These are phyloP conservation scores for Ectobius pallidus DNA, from an alignment of 2,888 invertebrate genomes.

Conservation along the genomic window DNA sequence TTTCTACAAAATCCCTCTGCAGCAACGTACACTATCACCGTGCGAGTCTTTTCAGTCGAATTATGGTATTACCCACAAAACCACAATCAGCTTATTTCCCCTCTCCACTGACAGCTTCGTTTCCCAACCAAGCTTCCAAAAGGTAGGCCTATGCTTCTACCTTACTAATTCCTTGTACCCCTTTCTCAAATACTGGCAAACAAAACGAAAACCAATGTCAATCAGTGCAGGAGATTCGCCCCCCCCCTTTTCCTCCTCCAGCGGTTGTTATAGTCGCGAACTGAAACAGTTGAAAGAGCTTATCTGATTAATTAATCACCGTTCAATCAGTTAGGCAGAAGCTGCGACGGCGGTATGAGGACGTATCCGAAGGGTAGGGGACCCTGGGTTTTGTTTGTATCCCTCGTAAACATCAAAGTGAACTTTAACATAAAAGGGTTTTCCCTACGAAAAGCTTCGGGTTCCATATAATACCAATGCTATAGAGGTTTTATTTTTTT, in stretches of 20 bases:
- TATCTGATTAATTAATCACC: conserved; percentile 46
- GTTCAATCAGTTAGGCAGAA: conserved; percentile 42
- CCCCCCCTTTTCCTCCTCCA: no score
- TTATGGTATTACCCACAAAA: conserved; percentile 29
- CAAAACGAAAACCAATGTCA: conserved; percentile 18
- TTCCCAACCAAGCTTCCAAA: conserved; percentile 6
- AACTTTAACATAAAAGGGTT: conserved; percentile 42
- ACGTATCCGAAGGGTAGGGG: not conserved
- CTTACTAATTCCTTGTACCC: conserved; percentile 30
- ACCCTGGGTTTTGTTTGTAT: conserved; percentile 23
- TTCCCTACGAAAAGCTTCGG: conserved; percentile 25
- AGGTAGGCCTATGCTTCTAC: not conserved
- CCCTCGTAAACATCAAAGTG: conserved; percentile 40
- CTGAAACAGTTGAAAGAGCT: conserved; percentile 42
- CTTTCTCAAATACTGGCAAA: not conserved
- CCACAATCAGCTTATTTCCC: conserved; percentile 37
- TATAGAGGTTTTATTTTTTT: conserved; percentile 13
- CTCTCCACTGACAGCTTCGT: not conserved
- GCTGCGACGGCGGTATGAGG: not conserved
- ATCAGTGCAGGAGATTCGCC: not conserved
- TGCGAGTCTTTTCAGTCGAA: conserved; percentile 28
- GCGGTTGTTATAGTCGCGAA: conserved; percentile 17
- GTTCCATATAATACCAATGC: conserved; percentile 12
- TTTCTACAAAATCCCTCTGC: conserved; percentile 9
- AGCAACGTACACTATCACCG: not conserved